Percentiles rank a stretch among this genome's conserved stretches.
phyloP scores from a whole-genome alignment of 1,140 invertebrate species.

The Potamilus streckersoni region DNA sequence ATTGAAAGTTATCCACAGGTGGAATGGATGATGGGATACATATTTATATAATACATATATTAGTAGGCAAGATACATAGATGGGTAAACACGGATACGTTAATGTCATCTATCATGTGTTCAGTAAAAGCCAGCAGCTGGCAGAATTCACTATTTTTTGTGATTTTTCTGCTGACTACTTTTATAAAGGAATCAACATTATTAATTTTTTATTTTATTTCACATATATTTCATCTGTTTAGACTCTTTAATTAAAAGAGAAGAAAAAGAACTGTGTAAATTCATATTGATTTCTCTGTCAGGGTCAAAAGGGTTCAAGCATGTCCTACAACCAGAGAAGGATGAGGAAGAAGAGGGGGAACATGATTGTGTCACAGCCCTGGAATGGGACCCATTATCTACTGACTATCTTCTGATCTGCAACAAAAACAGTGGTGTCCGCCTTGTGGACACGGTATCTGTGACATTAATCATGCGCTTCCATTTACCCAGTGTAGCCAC shows the following conservation, averaged over 20 bases:
- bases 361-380: constrained; percentile 59
- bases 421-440: constrained; percentile 57
- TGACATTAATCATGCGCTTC: constrained; percentile 63
- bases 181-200: too few species aligned
- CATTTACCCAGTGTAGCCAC: constrained; percentile 64
- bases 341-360: constrained; percentile 39
- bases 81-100: too few species aligned
- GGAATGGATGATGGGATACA: too few species aligned
- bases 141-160: too few species aligned
- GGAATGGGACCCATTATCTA: constrained; percentile 70
- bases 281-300: constrained; percentile 12
- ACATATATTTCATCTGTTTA: too few species aligned
- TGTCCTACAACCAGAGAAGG: constrained; percentile 46
- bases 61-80: too few species aligned
- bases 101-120: too few species aligned
- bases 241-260: background rate
- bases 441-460: constrained; percentile 62
- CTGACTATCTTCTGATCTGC: constrained; percentile 67
- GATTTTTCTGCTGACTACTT: too few species aligned
- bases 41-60: too few species aligned
- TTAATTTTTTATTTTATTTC: too few species aligned
- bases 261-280: background rate
- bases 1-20: too few species aligned
- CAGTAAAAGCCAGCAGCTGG: too few species aligned
- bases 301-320: constrained; percentile 46